Evolutionary conservation across 2,797 vertebrate genomes (phyloP).

Genomic region (Smutsia gigantea): DNA sequence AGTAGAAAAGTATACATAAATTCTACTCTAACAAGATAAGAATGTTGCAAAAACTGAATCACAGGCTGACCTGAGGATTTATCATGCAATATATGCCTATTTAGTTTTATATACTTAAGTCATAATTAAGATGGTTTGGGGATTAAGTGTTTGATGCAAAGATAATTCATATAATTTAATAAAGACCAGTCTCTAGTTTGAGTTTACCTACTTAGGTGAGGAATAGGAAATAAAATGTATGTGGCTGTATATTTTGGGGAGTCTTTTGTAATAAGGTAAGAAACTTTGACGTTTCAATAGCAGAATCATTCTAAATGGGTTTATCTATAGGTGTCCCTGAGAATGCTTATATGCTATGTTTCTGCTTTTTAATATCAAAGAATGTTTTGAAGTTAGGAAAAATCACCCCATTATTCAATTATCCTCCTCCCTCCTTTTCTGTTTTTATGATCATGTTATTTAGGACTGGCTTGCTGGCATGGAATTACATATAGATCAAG

Average conservation of each 20-base stretch:
- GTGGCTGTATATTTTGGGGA: not conserved
- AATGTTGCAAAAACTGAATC: not conserved
- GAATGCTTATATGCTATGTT: not conserved
- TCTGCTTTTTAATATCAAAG: not conserved
- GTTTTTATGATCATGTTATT: not conserved
- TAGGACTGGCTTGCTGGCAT: not conserved
- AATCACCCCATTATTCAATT: not conserved
- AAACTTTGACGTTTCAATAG: not conserved
- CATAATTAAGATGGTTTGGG: not conserved
- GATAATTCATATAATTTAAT: not conserved
- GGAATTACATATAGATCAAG: not conserved
- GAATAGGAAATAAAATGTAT: not conserved
- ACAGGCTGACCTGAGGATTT: not conserved
- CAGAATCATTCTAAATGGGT: not conserved
- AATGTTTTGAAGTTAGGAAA: not conserved
- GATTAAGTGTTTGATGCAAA: not conserved
- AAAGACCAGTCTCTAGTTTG: not conserved
- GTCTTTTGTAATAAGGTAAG: not conserved
- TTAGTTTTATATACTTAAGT: not conserved
- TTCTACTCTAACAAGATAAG: not conserved
- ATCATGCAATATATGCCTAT: not conserved
- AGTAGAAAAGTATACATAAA: not conserved
- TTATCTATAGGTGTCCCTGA: not conserved
- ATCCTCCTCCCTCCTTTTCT: not conserved
- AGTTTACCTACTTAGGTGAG: not conserved